Base-by-base conservation (phyloP, 2,113 vertebrate genomes). In the Fregetta grallaria region DNA sequence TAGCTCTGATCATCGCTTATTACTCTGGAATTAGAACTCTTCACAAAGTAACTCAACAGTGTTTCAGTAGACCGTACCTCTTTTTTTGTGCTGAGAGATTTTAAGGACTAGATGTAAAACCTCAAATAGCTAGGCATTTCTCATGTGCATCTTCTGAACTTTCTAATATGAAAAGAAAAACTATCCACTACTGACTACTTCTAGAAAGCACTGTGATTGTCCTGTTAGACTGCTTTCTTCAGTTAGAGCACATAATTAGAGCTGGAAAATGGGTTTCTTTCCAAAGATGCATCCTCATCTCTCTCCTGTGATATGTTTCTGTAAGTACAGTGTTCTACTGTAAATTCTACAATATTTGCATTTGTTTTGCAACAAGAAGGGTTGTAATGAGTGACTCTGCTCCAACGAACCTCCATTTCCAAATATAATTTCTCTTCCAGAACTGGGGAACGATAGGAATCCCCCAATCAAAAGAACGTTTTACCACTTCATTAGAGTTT, bases 401-500 rank as follows among this genome's bases (percentile, higher is more conserved):
- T 74, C 42, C 44, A 65, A 32, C n/a, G 38, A 34, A 10, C 18
- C 38, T 95, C 79, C 26, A 27, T 96, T 96, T 90, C 78, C 34
- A 92, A 52, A 38, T 94, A 27, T n/a, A 52, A 94, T 84, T 97
- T 97, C 32, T 94, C 38, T 97, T 94, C 25, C 53, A 74, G 71
- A 92, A 53, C 62, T 29, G 84, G 63, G 3, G 3, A 56, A 87
- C 93, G 38, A 13, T n/a, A 94, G 78, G 87, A 91, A 95, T 86
- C 14, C 30, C 44, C 58, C 59, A 40, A 38, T 93, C 80, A 62
- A 80, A 87, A 95, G 53, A 67, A 40, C 53, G 85, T 88, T 84
- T 67, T 72, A 36, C 38, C 58, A 73, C 91, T 96, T 94, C 90
- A 94, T 94, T 96, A 94, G 89, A 96, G 91, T 94, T 95, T 96